Evolutionary conservation across 2,113 vertebrate genomes (phyloP), one percentile per base, ranked within the genome.

Genomic region (Columbina picui): DNA sequence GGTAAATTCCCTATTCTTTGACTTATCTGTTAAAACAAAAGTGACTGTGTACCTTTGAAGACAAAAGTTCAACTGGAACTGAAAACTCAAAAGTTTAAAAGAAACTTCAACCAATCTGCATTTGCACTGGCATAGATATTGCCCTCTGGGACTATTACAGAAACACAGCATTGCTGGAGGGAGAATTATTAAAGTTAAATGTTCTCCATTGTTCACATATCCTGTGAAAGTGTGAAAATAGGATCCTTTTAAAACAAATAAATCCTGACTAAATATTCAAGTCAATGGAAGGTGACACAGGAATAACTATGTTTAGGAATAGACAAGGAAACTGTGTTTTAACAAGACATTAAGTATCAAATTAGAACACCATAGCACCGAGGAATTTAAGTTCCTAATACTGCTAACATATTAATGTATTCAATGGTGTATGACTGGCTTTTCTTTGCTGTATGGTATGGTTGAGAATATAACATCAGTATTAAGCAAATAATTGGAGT

Each of bases 11-110:
- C 57, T 79, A 22, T 85, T 93, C 64, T 88, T 95, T 93, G 47
- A 92, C 21, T 38, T 75, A 68, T 19, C 61, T 81, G 4, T 91
- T 83, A 70, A 94, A 89, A 86, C 12, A 88, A 75, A 83, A 78
- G 15, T 73, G 25, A 68, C 59, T 43, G 2, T 47, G 7, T 68
- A 32, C 63, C 75, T 94, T 67, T 15, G 7, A 87, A 84, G 90
- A 90, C 30, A 90, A 95, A 59, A 1, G 15, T 22, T 27, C 20
- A 12, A 16, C 26, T 84, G 13, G 74, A 82, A 70, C 67, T 76
- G 53, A 85, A 93, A 95, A 81, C 29, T 91, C 36, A 13, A 45
- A 97, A 67, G 25, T 52, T 88, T 81, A 90, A 52, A 89, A 91
- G 47, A 80, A 96, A 73, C 38, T 90, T 96, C 95, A 97, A 61